A percentile compares a stretch with the other conserved stretches of the same genome.
phyloP scores from a whole-genome alignment of 2,113 vertebrate genomes.

The Gambusia holbrooki region DNA sequence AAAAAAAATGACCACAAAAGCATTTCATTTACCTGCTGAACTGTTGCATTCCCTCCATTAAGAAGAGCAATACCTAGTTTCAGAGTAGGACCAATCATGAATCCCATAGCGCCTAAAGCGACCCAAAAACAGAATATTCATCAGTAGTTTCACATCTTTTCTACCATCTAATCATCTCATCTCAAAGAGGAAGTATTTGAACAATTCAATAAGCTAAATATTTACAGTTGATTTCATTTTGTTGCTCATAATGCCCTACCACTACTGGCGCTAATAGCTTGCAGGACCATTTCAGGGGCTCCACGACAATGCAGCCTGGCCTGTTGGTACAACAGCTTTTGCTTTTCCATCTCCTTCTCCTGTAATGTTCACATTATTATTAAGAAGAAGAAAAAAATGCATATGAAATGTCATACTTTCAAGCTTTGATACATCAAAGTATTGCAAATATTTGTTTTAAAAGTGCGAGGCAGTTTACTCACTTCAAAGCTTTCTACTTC shows the following conservation, averaged over 20 bases:
- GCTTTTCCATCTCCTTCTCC: slow-evolving; percentile 98
- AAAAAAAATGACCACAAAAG: fast-evolving
- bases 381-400: neutral
- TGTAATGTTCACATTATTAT: slow-evolving; percentile 43
- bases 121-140: slow-evolving; percentile 4
- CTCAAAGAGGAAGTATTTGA: neutral
- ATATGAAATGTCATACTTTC: too few species aligned
- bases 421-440: neutral
- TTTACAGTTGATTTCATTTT: neutral
- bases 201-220: neutral
- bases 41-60: slow-evolving; percentile 91
- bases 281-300: slow-evolving; percentile 94
- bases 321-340: slow-evolving; percentile 94
- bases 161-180: neutral
- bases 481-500: slow-evolving; percentile 96
- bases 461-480: slow-evolving; percentile 58
- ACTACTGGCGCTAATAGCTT: slow-evolving; percentile 92
- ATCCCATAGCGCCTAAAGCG: slow-evolving; percentile 83
- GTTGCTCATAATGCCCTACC: slow-evolving; percentile 72
- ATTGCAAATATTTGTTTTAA: neutral
- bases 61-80: slow-evolving; percentile 93
- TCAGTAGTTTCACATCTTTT: neutral
- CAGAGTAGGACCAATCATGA: slow-evolving; percentile 89
- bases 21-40: slow-evolving; percentile 87
- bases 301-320: slow-evolving; percentile 90